phyloP scores from a whole-genome alignment of 2,888 invertebrate genomes.

The Drosophila flavopinicola region DNA sequence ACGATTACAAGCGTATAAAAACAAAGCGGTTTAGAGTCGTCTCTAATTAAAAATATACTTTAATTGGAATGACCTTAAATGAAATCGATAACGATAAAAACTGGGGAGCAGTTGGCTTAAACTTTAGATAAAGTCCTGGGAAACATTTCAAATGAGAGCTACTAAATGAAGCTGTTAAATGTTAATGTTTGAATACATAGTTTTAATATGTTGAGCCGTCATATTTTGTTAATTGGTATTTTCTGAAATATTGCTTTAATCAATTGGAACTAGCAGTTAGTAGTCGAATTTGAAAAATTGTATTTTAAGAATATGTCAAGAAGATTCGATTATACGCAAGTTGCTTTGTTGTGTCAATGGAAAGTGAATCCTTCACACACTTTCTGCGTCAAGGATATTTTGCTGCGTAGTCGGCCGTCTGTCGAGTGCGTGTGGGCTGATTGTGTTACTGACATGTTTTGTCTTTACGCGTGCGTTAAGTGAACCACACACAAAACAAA shows the following conservation, averaged over 20 bases:
- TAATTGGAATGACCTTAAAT: conserved; percentile 14
- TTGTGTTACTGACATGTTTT: conserved; percentile 61
- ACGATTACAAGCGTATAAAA: conserved; percentile 14
- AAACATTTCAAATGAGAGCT: too few relatives aligned
- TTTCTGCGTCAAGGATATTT: conserved; percentile 46
- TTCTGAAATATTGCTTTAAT: too few relatives aligned
- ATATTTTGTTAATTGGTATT: too few relatives aligned
- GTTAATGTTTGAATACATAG: neutral
- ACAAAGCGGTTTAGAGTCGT: conserved; percentile 10
- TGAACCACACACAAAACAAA: conserved; percentile 38
- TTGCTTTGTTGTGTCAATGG: conserved; percentile 28
- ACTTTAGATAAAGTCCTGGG: neutral
- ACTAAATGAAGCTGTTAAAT: neutral
- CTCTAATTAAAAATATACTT: conserved; percentile 43
- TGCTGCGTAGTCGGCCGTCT: conserved; percentile 7
- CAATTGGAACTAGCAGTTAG: too few relatives aligned
- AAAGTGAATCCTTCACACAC: conserved; percentile 52
- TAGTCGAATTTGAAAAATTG: too few relatives aligned
- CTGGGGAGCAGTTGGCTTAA: neutral
- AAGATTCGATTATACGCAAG: neutral
- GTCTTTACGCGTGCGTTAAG: conserved; percentile 57
- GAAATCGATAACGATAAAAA: conserved; percentile 14
- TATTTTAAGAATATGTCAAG: too few relatives aligned
- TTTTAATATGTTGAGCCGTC: too few relatives aligned
- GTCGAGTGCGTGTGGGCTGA: conserved; percentile 14